Base-by-base conservation (phyloP, 2,113 vertebrate genomes). In the Podarcis raffonei region DNA sequence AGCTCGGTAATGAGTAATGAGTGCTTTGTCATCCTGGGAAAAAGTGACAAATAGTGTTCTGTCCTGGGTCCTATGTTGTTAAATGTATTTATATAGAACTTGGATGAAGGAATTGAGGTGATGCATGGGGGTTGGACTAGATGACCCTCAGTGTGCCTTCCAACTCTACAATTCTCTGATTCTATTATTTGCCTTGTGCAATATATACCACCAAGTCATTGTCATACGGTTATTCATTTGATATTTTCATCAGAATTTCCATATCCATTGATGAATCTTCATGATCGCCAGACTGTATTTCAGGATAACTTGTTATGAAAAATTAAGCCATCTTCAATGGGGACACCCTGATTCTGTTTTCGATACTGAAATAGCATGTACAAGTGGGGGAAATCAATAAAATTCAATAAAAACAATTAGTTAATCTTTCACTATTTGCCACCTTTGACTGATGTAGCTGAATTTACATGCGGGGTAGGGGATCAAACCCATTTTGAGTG, bases 231-330 rank as follows among this genome's bases (percentile, higher is more conserved):
- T 53, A 32, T 77, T 12, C 32, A 23, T 20, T 77, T 15, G 23
- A 76, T 30, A 32, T 83, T 66, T 69, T 48, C n/a, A 32, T 89
- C 35, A 71, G 25, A 78, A 13, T 23, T 16, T n/a, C 82, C 23
- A 53, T 27, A 68, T 68, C 15, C 27, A 27, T 27, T 81, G 66
- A 65, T 30, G 15, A 53, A 82, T 30, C 32, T 53, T 68, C 23
- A 3, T 13, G 5, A 90, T 85, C 86, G 93, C 92, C 68, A 90
- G 89, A 95, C 90, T 94, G 88, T 6, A 85, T 87, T 92, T 90
- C 57, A 91, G 62, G 91, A 90, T 89, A 78, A 85, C 27, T 93
- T 90, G n/a, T 88, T 92, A 74, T 30, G 78, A 87, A 9, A 92
- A 92, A 62, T 91, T 35, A 88, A 77, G 68, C n/a, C 53, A 87